Base-by-base conservation (phyloP, 2,113 vertebrate genomes). In the Madoqua kirkii region DNA sequence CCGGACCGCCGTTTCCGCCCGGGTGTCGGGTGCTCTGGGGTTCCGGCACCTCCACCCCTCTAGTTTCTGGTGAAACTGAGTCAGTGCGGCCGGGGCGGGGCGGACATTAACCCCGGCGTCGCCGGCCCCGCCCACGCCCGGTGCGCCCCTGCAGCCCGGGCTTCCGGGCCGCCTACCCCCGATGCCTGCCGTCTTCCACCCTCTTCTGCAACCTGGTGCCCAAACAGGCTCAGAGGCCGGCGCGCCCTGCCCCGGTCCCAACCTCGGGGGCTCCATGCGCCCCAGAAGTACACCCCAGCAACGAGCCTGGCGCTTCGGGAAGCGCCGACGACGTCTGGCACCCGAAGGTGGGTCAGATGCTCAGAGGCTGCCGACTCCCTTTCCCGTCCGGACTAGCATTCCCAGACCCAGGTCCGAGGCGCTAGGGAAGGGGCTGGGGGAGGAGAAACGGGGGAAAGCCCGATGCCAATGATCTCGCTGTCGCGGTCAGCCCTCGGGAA, bases 21-120 rank as follows among this genome's bases (percentile, higher is more conserved):
- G 4, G 23, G 40, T 31, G 64, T 67, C 29, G 0, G 62, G 27
- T 17, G 86, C 48, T 3, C 85, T 10, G 31, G 14, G 31, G 71
- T 7, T 6, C 27, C 7, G 25, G 82, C 52, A 7, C 62, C n/a
- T 33, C 25, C 93, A 97, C 96, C 97, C 92, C 52, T 17, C 25
- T 0, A 40, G 97, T 97, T 98, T 97, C 96, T 82, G 97, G 97
- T 57, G 98, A 95, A 97, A 98, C 96, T 60, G 97, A 97, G 78
- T 98, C 98, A 86, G 88, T 9, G 96, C n/a, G n/a, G 88, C 27
- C 67, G n/a, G 95, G 97, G 97, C 94, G 96, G 95, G 78, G 62
- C 92, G 48, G 57, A 54, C 90, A 67, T 97, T 98, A 98, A 98
- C 97, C 94, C 96, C 13, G 55, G 91, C 57, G 87, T 94, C 59